These are phyloP conservation scores for Champsocephalus esox DNA, from an alignment of 2,797 vertebrate species.

Conservation along the genomic window DNA sequence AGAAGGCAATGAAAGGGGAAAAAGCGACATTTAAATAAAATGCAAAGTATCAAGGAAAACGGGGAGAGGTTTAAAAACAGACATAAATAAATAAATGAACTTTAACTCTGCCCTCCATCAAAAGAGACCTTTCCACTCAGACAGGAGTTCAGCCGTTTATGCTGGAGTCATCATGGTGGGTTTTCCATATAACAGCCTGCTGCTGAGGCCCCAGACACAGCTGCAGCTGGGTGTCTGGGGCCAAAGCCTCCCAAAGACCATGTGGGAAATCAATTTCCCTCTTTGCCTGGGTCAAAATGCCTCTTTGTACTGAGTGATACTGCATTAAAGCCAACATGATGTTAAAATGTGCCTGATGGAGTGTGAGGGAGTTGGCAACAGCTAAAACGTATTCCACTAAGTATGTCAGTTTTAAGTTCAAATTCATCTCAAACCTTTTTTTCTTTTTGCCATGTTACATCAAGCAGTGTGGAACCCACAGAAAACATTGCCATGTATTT, in stretches of 20 bases:
- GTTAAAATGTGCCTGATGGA: constrained; percentile 47
- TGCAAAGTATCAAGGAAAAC: constrained; percentile 18
- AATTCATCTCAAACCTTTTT: constrained; percentile 41
- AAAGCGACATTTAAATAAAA: constrained; percentile 13
- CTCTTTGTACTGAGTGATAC: constrained; percentile 53
- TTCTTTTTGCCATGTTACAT: constrained; percentile 46
- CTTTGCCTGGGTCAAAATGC: constrained; percentile 54
- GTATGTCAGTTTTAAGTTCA: constrained; percentile 35
- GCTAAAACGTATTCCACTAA: constrained; percentile 28
- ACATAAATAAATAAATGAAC: constrained; percentile 22
- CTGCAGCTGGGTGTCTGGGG: constrained; percentile 68
- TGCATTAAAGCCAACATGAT: constrained; percentile 49
- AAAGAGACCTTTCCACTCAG: constrained; percentile 30
- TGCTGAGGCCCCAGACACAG: constrained; percentile 60
- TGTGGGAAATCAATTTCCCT: constrained; percentile 70
- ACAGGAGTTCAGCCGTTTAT: constrained; percentile 46
- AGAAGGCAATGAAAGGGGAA: neutral
- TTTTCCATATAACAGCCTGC: constrained; percentile 64
- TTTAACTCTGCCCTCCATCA: constrained; percentile 12
- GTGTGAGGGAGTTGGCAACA: constrained; percentile 26
- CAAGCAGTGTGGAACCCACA: constrained; percentile 58
- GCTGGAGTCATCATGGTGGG: constrained; percentile 51
- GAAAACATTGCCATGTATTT: constrained; percentile 41
- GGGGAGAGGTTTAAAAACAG: neutral
- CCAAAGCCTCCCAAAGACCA: constrained; percentile 57